These are phyloP conservation scores for Dreissena rostriformis DNA, from an alignment of 1,140 invertebrate genomes.

Conservation along the genomic window DNA sequence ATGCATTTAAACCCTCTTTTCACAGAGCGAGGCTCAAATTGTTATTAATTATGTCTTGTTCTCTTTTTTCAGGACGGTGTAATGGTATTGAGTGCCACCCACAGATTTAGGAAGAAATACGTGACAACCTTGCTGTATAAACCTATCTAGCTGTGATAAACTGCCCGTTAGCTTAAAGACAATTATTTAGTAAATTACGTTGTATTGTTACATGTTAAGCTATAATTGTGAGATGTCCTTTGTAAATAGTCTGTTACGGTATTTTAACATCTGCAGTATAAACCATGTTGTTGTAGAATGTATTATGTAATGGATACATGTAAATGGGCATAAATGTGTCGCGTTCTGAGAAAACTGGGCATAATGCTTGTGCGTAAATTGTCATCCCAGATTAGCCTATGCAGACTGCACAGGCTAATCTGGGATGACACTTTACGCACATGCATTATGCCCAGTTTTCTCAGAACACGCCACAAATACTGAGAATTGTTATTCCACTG, in stretches of 20 bases:
- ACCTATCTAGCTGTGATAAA: conserved; percentile 88
- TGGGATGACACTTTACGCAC: too few relatives aligned
- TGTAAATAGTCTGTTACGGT: too few relatives aligned
- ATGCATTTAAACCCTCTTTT: too few relatives aligned
- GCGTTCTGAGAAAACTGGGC: too few relatives aligned
- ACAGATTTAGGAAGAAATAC: conserved; percentile 99
- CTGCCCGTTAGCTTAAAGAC: neutral
- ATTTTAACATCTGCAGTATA: neutral
- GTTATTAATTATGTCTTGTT: neutral
- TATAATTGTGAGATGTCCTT: too few relatives aligned
- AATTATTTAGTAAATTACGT: neutral
- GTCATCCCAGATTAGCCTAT: too few relatives aligned
- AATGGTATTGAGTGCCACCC: conserved; percentile 98
- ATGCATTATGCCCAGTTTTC: too few relatives aligned
- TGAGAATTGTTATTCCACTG: too few relatives aligned
- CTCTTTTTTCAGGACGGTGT: conserved; percentile 90
- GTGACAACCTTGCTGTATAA: conserved; percentile 99
- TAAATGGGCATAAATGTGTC: neutral
- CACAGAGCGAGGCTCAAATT: too few relatives aligned
- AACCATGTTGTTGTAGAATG: neutral
- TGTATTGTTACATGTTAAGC: neutral
- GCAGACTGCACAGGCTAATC: too few relatives aligned
- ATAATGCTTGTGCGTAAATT: too few relatives aligned
- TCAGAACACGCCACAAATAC: too few relatives aligned
- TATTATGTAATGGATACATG: neutral